These are phyloP conservation scores for Danio kyathit DNA, from an alignment of 2,797 vertebrate genomes.

Conservation along the genomic window DNA sequence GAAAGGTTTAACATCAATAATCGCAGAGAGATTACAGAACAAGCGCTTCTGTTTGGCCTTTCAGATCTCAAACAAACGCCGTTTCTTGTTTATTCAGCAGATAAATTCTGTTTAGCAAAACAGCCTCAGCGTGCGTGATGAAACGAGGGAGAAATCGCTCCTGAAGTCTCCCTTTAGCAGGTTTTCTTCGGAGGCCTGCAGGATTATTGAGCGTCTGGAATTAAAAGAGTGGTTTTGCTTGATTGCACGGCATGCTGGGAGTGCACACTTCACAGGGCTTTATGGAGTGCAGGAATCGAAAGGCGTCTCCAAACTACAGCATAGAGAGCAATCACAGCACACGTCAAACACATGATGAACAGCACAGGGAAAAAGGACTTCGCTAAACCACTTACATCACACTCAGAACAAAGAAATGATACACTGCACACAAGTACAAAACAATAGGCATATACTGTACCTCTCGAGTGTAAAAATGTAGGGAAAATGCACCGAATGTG, in stretches of 20 bases:
- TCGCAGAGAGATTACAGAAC: slow-evolving; percentile 1
- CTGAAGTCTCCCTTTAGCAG: slow-evolving; percentile 21
- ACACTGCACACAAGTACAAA: fast-evolving
- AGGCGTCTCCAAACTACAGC: slow-evolving; percentile 26
- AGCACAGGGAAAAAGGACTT: not conserved
- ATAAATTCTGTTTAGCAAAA: slow-evolving; percentile 45
- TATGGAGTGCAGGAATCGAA: slow-evolving; percentile 38
- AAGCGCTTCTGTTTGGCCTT: not conserved
- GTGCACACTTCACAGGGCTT: slow-evolving; percentile 41
- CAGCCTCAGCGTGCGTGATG: slow-evolving; percentile 29
- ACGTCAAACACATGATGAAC: slow-evolving; percentile 47
- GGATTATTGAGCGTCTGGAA: slow-evolving; percentile 46
- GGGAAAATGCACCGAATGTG: too few relatives aligned
- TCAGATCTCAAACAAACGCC: not conserved
- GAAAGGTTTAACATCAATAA: not conserved
- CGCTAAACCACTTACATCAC: not conserved
- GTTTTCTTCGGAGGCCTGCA: slow-evolving; percentile 7
- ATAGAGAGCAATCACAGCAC: slow-evolving; percentile 41
- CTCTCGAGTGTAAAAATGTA: too few relatives aligned
- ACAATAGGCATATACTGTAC: too few relatives aligned
- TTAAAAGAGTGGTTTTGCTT: slow-evolving; percentile 51
- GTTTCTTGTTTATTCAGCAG: slow-evolving; percentile 1
- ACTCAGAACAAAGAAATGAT: not conserved
- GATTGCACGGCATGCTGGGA: slow-evolving; percentile 38
- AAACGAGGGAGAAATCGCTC: slow-evolving; percentile 25